Evolutionary conservation across 2,888 invertebrate species (phyloP).

Genomic region (Brenthis hecate): DNA sequence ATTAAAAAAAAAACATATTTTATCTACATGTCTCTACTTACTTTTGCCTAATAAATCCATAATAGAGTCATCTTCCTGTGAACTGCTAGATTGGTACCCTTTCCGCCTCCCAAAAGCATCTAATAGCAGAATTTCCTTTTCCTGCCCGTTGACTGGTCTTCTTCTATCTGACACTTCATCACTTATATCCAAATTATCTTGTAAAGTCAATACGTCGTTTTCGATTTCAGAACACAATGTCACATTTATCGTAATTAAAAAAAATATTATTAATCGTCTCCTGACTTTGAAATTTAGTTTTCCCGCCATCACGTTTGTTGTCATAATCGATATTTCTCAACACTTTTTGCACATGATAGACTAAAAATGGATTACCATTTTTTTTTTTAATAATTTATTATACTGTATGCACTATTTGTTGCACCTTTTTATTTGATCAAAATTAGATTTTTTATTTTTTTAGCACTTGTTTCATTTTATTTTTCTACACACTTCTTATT

Average conservation of each 20-base stretch:
- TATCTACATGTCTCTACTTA: constrained; percentile 67
- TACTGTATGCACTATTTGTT: not conserved
- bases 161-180: constrained; percentile 68
- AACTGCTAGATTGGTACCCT: constrained; percentile 69
- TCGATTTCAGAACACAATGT: constrained; percentile 61
- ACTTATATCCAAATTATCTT: constrained; percentile 67
- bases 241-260: constrained; percentile 50
- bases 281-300: constrained; percentile 51
- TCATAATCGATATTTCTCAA: constrained; percentile 49
- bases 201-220: constrained; percentile 73
- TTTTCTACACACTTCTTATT: no score
- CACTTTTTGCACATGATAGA: constrained; percentile 43
- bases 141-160: constrained; percentile 84
- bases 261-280: constrained; percentile 50
- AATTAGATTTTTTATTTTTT: no score
- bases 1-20: not conserved
- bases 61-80: constrained; percentile 85
- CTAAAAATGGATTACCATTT: constrained; percentile 6
- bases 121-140: constrained; percentile 88
- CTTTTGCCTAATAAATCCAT: constrained; percentile 93
- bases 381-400: constrained; percentile 12
- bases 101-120: constrained; percentile 87
- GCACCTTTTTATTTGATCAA: not conserved
- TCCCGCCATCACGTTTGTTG: constrained; percentile 51
- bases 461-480: no score